Evolutionary conservation across 2,113 vertebrate species (phyloP).

Genomic region (Myodes glareolus): DNA sequence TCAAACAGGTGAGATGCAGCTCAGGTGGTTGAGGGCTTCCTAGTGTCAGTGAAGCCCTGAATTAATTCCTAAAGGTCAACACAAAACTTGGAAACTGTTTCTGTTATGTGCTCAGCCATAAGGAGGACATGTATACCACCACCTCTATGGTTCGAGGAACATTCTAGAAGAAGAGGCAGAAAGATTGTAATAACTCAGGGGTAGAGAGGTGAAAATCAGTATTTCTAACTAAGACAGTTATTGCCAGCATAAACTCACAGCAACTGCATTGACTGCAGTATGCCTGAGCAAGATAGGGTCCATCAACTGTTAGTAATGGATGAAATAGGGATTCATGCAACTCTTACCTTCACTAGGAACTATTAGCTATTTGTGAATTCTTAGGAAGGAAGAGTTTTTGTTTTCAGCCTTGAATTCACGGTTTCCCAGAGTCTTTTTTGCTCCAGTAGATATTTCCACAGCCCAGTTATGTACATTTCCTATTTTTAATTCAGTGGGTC

Average conservation of each 20-base stretch:
- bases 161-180: neutral
- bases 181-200: neutral
- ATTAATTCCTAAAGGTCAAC: neutral
- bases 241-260: neutral
- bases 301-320: neutral
- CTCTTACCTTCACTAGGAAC: neutral
- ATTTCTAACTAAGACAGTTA: fast-evolving
- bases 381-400: neutral
- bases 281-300: no score
- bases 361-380: no score
- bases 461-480: neutral
- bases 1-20: no score
- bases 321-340: no score
- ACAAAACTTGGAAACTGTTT: neutral
- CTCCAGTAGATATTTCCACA: no score
- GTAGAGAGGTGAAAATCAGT: neutral
- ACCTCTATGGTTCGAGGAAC: no score
- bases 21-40: neutral
- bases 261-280: no score
- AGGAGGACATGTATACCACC: neutral
- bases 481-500: neutral
- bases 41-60: neutral
- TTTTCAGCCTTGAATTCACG: neutral
- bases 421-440: neutral
- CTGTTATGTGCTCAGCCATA: neutral